Evolutionary conservation across 2,888 invertebrate genomes (phyloP).

Genomic region (Hymenopus coronatus): DNA sequence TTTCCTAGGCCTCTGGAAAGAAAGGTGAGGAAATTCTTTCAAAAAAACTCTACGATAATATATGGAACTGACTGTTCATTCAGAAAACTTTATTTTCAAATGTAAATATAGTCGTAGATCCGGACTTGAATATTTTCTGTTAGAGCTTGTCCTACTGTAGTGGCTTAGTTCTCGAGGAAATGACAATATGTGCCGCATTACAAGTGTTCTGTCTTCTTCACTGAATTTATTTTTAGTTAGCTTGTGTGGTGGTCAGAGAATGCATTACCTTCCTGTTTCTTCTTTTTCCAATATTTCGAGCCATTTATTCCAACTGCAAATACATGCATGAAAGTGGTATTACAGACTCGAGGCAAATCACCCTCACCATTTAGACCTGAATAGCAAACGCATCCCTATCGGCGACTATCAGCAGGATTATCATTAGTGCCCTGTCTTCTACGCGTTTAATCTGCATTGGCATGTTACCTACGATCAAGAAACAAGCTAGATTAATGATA

Average conservation of each 20-base stretch:
- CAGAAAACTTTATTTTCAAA: not conserved
- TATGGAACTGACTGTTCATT: not conserved
- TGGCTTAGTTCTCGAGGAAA: conserved; percentile 5
- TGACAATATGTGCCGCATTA: not conserved
- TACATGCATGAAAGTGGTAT: too few relatives aligned
- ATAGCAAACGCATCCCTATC: too few relatives aligned
- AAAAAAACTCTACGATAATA: not conserved
- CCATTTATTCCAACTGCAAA: too few relatives aligned
- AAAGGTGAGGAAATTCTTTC: conserved; percentile 7
- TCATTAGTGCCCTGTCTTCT: too few relatives aligned
- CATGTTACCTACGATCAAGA: not conserved
- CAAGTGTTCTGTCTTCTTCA: not conserved
- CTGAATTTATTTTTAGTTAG: not conserved
- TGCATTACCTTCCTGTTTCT: not conserved
- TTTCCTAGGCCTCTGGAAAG: conserved; percentile 3
- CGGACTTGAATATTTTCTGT: conserved; percentile 5
- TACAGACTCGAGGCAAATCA: too few relatives aligned
- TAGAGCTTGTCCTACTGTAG: not conserved
- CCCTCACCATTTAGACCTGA: too few relatives aligned
- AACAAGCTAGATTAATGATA: not conserved
- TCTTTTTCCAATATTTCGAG: not conserved
- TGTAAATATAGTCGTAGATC: not conserved
- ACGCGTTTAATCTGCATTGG: not conserved
- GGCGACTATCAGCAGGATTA: too few relatives aligned
- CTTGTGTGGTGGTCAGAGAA: not conserved